These are phyloP conservation scores for Schizopygopsis pylzovi DNA, from an alignment of 2,797 vertebrate genomes.

Conservation along the genomic window DNA sequence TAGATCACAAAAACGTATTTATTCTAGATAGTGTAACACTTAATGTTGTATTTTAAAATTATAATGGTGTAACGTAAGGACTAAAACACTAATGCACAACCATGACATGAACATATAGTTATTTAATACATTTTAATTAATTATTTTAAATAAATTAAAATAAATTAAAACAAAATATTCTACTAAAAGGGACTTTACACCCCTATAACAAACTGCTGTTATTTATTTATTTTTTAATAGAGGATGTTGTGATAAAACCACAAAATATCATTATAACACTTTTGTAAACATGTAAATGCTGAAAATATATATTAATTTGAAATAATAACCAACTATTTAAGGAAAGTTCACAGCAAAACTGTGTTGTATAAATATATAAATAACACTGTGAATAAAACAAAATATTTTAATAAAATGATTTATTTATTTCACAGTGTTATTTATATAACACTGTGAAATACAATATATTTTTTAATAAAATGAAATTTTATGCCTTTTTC, in stretches of 20 bases:
- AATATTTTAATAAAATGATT: neutral
- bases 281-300: neutral
- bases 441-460: too few relatives aligned
- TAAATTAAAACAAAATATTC: too few relatives aligned
- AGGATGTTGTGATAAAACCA: conserved; percentile 35
- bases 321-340: neutral
- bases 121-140: too few relatives aligned
- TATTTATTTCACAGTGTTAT: too few relatives aligned
- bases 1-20: neutral
- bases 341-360: neutral
- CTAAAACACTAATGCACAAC: neutral
- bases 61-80: too few relatives aligned
- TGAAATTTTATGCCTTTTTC: too few relatives aligned
- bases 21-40: neutral
- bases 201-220: neutral
- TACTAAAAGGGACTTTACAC: conserved; percentile 25
- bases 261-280: neutral
- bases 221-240: too few relatives aligned
- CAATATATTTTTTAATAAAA: too few relatives aligned
- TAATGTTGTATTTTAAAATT: too few relatives aligned
- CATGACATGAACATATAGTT: neutral
- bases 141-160: too few relatives aligned
- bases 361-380: neutral
- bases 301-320: neutral
- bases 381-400: neutral